Evolutionary conservation across 1,140 invertebrate genomes (phyloP), one percentile per base, ranked within the genome.

Genomic region (Eumaeus atala): DNA sequence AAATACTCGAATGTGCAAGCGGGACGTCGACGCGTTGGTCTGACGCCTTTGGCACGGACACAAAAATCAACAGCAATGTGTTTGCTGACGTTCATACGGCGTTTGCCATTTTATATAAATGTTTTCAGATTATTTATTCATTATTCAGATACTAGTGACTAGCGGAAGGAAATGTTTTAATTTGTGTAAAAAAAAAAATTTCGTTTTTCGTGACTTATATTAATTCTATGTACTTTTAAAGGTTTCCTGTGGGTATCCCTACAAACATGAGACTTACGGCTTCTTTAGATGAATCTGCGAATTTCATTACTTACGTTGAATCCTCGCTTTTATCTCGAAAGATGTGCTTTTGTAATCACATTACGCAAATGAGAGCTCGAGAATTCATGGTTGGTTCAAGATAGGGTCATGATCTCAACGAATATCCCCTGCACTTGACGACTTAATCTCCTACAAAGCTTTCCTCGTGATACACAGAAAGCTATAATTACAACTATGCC

Each of bases 291-390:
- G 67, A 72, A 62, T 73, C 67, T 71, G 71, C 49, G 62, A 70
- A 83, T 79, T 84, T 84, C 79, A 83, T 83, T 83, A 84, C 81
- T 84, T 81, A 83, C 72, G 74, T 77, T 77, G 75, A 84, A 71
- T 76, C 67, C 59, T 67, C 67, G 73, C 76, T 84, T 81, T 82
- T 83, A 84, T 83, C 81, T 81, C 74, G 58, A 70, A 79, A 79
- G 81, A 84, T 84, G 79, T 84, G 79, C 81, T 83, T 84, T 84
- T 84, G 81, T 83, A 84, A 84, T 84, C 77, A 84, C 78, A 84
- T 84, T 84, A 84, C 78, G 78, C 76, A 84, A 84, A 84, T 84
- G 81, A 84, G 78, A 77, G 77, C 77, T 74, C 61, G 72, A 77
- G 77, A 73, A 79, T 81, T 83, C 79, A 82, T 73, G 77, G 74